A percentile compares a stretch with the other conserved stretches of the same genome.
Evolutionary conservation across 2,888 invertebrate species (phyloP).

Genomic region (Corbicula japonica): DNA sequence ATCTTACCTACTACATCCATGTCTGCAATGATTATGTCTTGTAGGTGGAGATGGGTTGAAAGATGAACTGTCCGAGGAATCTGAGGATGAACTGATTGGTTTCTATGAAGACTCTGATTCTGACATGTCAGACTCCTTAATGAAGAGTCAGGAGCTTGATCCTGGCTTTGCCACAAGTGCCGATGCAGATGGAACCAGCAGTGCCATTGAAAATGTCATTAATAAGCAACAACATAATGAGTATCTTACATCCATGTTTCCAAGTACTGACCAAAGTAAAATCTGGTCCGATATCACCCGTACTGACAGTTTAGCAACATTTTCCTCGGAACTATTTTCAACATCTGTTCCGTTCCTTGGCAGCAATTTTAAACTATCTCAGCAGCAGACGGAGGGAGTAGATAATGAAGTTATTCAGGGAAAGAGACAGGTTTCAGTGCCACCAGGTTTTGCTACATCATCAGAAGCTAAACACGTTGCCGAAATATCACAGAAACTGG

Average conservation of each 20-base stretch:
- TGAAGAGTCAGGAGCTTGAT: slow-evolving; percentile 83
- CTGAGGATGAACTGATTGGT: slow-evolving; percentile 82
- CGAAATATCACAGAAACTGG: slow-evolving; percentile 85
- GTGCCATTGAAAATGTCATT: slow-evolving; percentile 31
- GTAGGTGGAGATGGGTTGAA: slow-evolving; percentile 75
- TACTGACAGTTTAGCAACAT: slow-evolving; percentile 76
- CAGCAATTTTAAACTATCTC: slow-evolving; percentile 74
- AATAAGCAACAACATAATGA: slow-evolving; percentile 35
- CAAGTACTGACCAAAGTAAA: slow-evolving; percentile 58
- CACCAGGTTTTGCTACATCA: slow-evolving; percentile 75
- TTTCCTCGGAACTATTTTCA: slow-evolving; percentile 82
- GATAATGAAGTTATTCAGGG: slow-evolving; percentile 83
- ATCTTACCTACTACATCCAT: neutral
- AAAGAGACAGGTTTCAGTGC: slow-evolving; percentile 72
- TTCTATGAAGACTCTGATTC: slow-evolving; percentile 82
- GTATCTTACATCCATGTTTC: slow-evolving; percentile 44
- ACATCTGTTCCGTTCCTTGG: slow-evolving; percentile 80
- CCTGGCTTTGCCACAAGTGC: slow-evolving; percentile 71
- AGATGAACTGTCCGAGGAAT: slow-evolving; percentile 79
- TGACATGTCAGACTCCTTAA: slow-evolving; percentile 82
- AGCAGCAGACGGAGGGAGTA: slow-evolving; percentile 65
- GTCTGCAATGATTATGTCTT: neutral
- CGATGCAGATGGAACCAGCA: slow-evolving; percentile 35
- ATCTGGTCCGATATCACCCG: slow-evolving; percentile 69
- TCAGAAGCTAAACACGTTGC: slow-evolving; percentile 83